Evolutionary conservation across 2,113 vertebrate genomes (phyloP), one percentile per base, ranked within the genome.

Genomic region (Nerophis ophidion): DNA sequence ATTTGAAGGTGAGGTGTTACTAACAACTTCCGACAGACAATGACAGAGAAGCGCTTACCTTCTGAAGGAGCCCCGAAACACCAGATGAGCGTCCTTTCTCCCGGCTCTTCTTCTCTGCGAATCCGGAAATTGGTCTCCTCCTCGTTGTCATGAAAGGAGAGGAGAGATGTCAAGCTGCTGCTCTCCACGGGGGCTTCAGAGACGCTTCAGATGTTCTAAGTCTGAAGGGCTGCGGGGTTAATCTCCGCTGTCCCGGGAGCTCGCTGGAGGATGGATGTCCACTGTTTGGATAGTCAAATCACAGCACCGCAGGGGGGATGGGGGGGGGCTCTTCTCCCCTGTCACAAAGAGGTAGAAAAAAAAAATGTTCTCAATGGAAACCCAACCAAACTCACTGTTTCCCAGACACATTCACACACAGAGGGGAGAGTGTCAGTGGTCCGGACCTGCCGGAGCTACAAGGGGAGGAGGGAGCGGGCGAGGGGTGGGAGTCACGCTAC

Each of bases 251-350:
- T 87, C 81, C 81, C 70, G 33, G 81, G 76, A 87, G 81, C 65
- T 72, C 5, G 35, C 61, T 54, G 78, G 79, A 88, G 66, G 84
- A 81, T 48, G 81, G 80, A 52, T 68, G 69, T 36, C 15, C 70
- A 70, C 71, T 83, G 86, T 89, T 88, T 88, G 80, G 85, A 84
- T 86, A 84, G 82, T 86, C 84, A 87, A 83, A 86, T 77, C 76
- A 82, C 78, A 86, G 79, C 81, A 68, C 76, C 66, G 33, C 9
- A 38, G 80, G 77, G 68, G 68, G 78, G 71, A 38, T 79, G 77
- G 68, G 68, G 82, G 71, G 66, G 70, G 64, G 59, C 65, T 48
- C 59, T 62, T 66, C 64, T 71, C 71, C 74, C 79, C 77, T 73
- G 57, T 76, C 60, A 71, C 71, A 68, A 73, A 76, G 61, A 77